Conservation (phyloP, 2,797 vertebrate genomes). For the Chaetophractus vellerosus region DNA sequence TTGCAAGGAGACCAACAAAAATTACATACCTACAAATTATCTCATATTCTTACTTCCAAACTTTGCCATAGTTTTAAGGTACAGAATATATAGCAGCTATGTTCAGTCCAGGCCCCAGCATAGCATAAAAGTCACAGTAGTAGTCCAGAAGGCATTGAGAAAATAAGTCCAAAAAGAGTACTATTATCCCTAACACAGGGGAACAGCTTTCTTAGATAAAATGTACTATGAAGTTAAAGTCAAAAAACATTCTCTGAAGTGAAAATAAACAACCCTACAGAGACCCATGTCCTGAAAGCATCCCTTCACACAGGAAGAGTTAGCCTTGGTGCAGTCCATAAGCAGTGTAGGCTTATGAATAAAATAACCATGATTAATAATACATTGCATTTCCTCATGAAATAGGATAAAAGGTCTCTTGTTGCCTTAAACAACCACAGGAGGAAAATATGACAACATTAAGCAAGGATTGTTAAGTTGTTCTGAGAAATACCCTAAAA, state of each 20-base stretch:
- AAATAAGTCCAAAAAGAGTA: slow-evolving; percentile 47
- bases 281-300: neutral
- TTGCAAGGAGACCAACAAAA: neutral
- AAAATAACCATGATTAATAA: slow-evolving; percentile 71
- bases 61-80: neutral
- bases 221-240: neutral
- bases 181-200: neutral
- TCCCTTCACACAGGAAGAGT: neutral
- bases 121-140: slow-evolving; percentile 20
- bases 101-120: neutral
- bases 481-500: neutral
- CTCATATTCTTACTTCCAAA: neutral
- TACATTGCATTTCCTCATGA: slow-evolving; percentile 3
- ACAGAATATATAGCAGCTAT: neutral
- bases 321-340: neutral
- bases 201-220: slow-evolving; percentile 55
- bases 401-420: slow-evolving; percentile 56
- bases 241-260: slow-evolving; percentile 19
- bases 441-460: slow-evolving; percentile 46
- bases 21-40: neutral
- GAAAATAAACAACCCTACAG: slow-evolving; percentile 37
- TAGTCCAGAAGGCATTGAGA: neutral
- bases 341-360: slow-evolving; percentile 26
- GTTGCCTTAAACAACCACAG: slow-evolving; percentile 52
- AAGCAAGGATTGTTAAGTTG: slow-evolving; percentile 14